phyloP scores from a whole-genome alignment of 2,797 vertebrate species.

The Pelobates cultripes region DNA sequence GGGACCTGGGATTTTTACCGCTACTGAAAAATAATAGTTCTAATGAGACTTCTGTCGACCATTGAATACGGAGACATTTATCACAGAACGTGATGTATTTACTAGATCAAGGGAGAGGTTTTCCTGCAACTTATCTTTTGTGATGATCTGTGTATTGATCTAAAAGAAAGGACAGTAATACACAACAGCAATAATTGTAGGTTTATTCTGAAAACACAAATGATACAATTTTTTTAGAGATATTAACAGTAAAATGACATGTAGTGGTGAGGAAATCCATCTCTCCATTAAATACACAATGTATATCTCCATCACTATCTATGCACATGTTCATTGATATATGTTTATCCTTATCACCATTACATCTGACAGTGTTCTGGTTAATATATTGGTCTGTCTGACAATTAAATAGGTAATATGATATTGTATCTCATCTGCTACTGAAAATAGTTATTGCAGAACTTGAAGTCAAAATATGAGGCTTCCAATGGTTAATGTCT shows the following conservation, averaged over 20 bases:
- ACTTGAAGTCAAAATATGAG: too few species aligned
- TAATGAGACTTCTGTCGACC: slow-evolving; percentile 31
- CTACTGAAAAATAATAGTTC: slow-evolving; percentile 24
- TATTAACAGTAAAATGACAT: background rate
- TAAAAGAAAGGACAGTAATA: background rate
- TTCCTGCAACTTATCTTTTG: slow-evolving; percentile 7
- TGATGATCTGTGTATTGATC: background rate
- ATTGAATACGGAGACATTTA: background rate
- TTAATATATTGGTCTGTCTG: too few species aligned
- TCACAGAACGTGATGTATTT: slow-evolving; percentile 15
- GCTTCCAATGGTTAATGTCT: too few species aligned
- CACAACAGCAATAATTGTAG: background rate
- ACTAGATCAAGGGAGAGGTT: background rate
- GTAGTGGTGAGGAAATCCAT: too few species aligned
- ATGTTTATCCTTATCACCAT: too few species aligned
- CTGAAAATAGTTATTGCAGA: too few species aligned
- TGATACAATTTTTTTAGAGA: background rate
- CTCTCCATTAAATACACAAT: too few species aligned
- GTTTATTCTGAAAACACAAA: background rate
- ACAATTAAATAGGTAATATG: too few species aligned
- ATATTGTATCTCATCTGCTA: too few species aligned
- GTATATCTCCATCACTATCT: too few species aligned
- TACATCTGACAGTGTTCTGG: too few species aligned
- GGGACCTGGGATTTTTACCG: slow-evolving; percentile 22
- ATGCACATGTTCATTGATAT: too few species aligned